Evolutionary conservation across 2,113 vertebrate genomes (phyloP), one percentile per base, ranked within the genome.

Genomic region (Recurvirostra avosetta): DNA sequence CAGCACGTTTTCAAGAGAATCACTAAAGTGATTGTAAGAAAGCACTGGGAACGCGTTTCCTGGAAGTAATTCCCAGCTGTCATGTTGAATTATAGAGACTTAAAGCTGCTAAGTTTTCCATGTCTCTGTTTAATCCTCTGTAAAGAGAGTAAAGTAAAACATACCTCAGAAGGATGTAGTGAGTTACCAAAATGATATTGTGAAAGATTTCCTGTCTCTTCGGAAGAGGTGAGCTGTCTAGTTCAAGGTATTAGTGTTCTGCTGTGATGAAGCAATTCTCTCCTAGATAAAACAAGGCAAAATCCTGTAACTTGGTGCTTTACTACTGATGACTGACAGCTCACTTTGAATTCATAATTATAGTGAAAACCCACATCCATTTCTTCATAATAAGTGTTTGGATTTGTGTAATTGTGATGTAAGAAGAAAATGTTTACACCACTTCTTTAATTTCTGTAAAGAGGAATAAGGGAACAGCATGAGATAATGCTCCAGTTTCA

Each of bases 381-480:
- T 95, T 95, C 90, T 93, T 96, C 86, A 80, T 65, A 75, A 59
- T 76, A 96, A 87, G 26, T 83, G 53, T 87, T 96, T 94, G 86
- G 88, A 97, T 76, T 86, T 84, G 55, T 88, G 91, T 50, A 91
- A 91, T 62, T 93, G 63, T 96, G 89, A 89, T 91, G 91, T 84
- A 92, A 92, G 75, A 94, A 84, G 58, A 95, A 93, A 90, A 82
- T 45, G 26, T 80, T 95, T 86, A 94, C 38, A 94, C 77, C 74
- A 95, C 85, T 85, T 96, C 82, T 92, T 95, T 92, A 95, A 91
- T 93, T 97, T 96, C 50, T 86, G 21, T 91, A 61, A 91, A 95
- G 90, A 81, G 80, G 43, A 96, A 93, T 76, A 76, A 90, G n/a
- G 15, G n/a, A 95, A 72, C 26, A 80, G 11, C 15, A 88, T 63